Percentiles rank a stretch among this genome's conserved stretches.
Conservation (phyloP, 2,797 vertebrate species). For the Poliocrania exsul region DNA sequence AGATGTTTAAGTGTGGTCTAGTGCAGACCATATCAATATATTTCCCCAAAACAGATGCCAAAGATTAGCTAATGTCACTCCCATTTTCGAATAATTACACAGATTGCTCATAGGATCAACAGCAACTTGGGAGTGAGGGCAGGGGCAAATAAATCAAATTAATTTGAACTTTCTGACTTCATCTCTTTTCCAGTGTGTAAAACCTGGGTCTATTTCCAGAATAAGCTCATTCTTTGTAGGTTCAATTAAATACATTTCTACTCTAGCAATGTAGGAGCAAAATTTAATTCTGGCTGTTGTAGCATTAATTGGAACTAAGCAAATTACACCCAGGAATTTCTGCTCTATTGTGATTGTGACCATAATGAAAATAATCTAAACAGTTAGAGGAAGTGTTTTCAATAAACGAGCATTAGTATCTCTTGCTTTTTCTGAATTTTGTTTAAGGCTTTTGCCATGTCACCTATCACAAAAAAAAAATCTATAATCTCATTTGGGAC, state of each 20-base stretch:
- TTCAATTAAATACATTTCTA: not conserved
- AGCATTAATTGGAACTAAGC: not conserved
- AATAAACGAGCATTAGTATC: accelerated
- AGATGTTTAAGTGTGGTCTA: not conserved
- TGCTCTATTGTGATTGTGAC: not conserved
- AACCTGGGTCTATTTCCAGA: not conserved
- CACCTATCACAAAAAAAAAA: not conserved
- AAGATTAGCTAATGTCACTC: not conserved
- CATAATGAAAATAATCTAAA: not conserved
- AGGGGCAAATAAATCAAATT: not conserved
- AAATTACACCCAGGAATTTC: not conserved
- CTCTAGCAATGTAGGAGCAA: not conserved
- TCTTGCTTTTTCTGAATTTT: not conserved
- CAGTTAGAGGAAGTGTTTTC: not conserved
- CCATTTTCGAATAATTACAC: not conserved
- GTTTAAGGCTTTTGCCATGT: not conserved
- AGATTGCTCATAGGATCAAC: not conserved
- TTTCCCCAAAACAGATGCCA: not conserved
- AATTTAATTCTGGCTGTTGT: not conserved
- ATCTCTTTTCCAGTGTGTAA: not conserved
- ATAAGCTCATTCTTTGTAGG: not conserved
- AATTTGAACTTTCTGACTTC: not conserved
- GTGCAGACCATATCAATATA: not conserved
- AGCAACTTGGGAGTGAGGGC: accelerated
- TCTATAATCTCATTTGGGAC: not conserved